Conservation (phyloP, 2,797 vertebrate species). For the Hemitrygon akajei region DNA sequence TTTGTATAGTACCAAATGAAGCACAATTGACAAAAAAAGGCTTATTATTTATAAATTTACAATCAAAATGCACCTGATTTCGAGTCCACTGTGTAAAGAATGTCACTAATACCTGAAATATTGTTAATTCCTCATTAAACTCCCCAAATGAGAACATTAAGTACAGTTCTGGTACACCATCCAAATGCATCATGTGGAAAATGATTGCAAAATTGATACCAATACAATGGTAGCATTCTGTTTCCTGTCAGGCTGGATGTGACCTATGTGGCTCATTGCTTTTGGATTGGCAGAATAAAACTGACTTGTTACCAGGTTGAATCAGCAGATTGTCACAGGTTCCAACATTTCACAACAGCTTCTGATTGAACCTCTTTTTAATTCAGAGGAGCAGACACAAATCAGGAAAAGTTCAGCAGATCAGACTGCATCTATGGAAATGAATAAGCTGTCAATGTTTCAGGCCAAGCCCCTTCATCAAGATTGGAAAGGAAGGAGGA, state of each 20-base stretch:
- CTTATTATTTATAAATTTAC: not conserved
- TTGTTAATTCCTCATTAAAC: not conserved
- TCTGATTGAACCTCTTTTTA: not conserved
- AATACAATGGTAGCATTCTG: not conserved
- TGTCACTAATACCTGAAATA: not conserved
- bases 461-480: too few species aligned
- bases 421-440: too few species aligned
- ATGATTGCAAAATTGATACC: not conserved
- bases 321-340: not conserved
- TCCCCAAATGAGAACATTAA: not conserved
- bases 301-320: not conserved
- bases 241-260: not conserved
- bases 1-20: too few species aligned
- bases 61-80: not conserved
- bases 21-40: not conserved
- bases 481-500: too few species aligned
- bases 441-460: too few species aligned
- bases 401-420: too few species aligned
- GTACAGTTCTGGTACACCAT: not conserved
- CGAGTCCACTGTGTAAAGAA: not conserved
- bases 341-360: not conserved
- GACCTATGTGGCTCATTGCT: not conserved
- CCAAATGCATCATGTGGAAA: not conserved
- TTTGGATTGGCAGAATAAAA: not conserved
- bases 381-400: too few species aligned